phyloP scores from a whole-genome alignment of 2,113 vertebrate species.

The Atlantisia rogersi region DNA sequence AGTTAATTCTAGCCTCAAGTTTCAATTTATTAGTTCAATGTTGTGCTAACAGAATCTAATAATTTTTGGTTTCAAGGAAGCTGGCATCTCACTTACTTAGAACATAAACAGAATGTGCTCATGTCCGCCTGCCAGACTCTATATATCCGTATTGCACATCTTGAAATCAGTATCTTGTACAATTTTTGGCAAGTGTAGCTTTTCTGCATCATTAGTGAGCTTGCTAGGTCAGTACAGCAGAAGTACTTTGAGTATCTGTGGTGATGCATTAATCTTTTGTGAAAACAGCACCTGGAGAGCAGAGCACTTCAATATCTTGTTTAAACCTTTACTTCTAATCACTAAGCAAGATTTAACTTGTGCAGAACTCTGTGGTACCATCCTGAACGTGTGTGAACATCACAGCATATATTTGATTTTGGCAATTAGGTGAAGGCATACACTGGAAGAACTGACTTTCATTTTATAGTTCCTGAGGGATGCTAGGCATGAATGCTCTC shows the following conservation, averaged over 20 bases:
- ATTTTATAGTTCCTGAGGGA: neutral
- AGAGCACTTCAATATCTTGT: neutral
- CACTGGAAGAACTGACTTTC: neutral
- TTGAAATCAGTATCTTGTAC: neutral
- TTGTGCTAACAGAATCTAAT: fast-evolving
- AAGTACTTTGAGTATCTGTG: neutral
- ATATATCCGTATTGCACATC: neutral
- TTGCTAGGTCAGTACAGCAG: neutral
- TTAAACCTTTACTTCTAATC: neutral
- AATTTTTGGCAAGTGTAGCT: neutral
- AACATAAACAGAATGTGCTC: neutral
- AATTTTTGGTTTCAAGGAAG: neutral
- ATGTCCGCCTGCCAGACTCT: neutral
- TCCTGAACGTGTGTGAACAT: neutral
- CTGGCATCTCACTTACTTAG: neutral
- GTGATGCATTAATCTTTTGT: neutral
- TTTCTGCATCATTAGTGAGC: neutral
- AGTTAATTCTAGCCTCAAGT: neutral
- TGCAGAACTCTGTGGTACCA: neutral
- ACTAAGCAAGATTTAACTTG: neutral
- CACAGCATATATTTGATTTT: neutral
- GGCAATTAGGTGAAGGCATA: neutral
- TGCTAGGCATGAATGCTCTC: neutral
- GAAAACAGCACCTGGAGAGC: neutral
- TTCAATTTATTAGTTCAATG: neutral